A percentile compares a stretch with the other conserved stretches of the same genome.
phyloP scores from a whole-genome alignment of 1,140 invertebrate species.

The Asbolus verrucosus region DNA sequence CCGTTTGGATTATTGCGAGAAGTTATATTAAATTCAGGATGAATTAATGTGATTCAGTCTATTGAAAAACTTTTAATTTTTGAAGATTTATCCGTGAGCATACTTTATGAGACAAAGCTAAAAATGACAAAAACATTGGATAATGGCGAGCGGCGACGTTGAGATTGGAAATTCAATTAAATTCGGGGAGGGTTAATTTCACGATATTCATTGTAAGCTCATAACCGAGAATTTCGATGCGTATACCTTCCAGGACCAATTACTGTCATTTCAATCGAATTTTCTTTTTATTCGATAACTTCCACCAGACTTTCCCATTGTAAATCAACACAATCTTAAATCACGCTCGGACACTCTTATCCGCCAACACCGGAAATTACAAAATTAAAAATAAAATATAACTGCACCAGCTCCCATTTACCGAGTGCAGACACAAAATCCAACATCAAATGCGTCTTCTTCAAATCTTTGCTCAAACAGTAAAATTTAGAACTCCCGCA shows the following conservation, averaged over 20 bases:
- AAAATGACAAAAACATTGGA: conserved; percentile 45
- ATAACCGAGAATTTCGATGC: conserved; percentile 40
- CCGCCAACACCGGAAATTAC: no score
- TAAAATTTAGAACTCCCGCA: no score
- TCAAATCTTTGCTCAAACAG: not conserved
- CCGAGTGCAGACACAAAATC: no score
- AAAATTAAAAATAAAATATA: no score
- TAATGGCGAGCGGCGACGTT: conserved; percentile 35
- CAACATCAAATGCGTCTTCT: not conserved
- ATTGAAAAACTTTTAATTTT: conserved; percentile 41
- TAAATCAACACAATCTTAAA: conserved; percentile 3
- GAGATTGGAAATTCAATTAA: conserved; percentile 48
- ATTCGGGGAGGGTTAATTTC: conserved; percentile 46
- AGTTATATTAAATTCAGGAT: not conserved
- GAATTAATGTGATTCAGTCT: conserved; percentile 11
- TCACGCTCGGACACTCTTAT: not conserved
- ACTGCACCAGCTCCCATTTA: no score
- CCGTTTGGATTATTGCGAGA: conserved; percentile 1
- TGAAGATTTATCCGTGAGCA: conserved; percentile 27
- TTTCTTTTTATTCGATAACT: conserved; percentile 26
- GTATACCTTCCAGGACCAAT: conserved; percentile 45
- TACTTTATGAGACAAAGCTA: conserved; percentile 39
- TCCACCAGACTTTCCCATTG: conserved; percentile 18
- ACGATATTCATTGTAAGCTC: conserved; percentile 40
- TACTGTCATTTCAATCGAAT: conserved; percentile 46